A percentile compares a stretch with the other conserved stretches of the same genome.
These are phyloP conservation scores for Microctonus aethiopoides DNA, from an alignment of 2,888 invertebrate species.

Conservation along the genomic window DNA sequence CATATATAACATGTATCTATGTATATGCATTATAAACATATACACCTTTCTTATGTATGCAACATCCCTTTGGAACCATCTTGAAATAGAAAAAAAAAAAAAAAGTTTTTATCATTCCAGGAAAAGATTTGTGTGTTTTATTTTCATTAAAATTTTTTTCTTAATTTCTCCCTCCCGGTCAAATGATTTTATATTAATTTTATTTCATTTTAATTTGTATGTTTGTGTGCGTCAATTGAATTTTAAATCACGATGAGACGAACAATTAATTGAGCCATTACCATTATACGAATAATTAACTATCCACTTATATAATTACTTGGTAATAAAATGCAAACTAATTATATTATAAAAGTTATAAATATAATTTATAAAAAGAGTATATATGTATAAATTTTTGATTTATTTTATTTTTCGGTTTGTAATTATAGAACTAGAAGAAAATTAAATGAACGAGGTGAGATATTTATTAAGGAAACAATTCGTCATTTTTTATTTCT, in stretches of 20 bases:
- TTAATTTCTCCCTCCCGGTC: not conserved
- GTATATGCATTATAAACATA: not conserved
- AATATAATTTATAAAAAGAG: not conserved
- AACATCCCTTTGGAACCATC: slow-evolving; percentile 29
- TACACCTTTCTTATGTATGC: slow-evolving; percentile 5
- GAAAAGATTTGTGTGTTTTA: slow-evolving; percentile 12
- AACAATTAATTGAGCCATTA: slow-evolving; percentile 10
- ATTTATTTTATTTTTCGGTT: not conserved
- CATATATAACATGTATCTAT: slow-evolving; percentile 13
- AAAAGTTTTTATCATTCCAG: slow-evolving; percentile 9
- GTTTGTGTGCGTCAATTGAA: not conserved
- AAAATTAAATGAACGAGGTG: slow-evolving; percentile 6
- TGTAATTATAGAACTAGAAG: not conserved
- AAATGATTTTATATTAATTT: not conserved
- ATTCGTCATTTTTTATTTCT: slow-evolving; percentile 5
- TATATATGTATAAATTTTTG: not conserved
- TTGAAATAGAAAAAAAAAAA: slow-evolving; percentile 20
- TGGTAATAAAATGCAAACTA: slow-evolving; percentile 14
- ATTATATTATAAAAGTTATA: slow-evolving; percentile 6
- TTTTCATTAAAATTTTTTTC: slow-evolving; percentile 1
- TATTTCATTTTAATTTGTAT: not conserved
- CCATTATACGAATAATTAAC: not conserved
- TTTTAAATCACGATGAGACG: slow-evolving; percentile 6
- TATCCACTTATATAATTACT: slow-evolving; percentile 6
- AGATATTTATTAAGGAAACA: slow-evolving; percentile 12